Percentiles rank a stretch among this genome's conserved stretches.
Conservation (phyloP, 2,113 vertebrate species). For the Raja brachyura region DNA sequence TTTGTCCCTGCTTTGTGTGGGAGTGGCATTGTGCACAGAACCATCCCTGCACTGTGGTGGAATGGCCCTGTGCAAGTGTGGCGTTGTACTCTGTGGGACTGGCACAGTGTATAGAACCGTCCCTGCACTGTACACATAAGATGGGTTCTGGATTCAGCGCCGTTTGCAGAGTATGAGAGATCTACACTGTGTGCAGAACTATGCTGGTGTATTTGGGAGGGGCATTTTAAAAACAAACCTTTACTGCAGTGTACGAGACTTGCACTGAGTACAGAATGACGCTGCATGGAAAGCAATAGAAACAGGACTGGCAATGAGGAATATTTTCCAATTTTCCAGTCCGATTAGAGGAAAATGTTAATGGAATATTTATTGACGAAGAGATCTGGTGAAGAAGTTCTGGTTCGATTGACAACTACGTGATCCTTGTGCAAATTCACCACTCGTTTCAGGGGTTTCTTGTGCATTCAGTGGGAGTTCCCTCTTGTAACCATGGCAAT, state of each 20-base stretch:
- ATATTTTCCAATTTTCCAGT: neutral
- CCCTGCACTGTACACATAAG: too few relatives aligned
- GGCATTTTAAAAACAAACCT: too few relatives aligned
- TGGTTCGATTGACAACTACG: neutral
- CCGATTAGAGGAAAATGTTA: neutral
- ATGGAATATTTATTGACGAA: neutral
- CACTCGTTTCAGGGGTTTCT: constrained; percentile 8
- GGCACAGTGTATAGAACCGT: neutral
- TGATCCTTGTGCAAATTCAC: neutral
- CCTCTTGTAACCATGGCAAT: constrained; percentile 12
- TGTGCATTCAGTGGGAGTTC: neutral
- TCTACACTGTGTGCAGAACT: too few relatives aligned
- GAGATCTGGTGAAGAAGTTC: neutral
- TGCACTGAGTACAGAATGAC: neutral
- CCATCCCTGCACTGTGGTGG: too few relatives aligned
- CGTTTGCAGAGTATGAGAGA: too few relatives aligned
- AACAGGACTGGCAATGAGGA: too few relatives aligned
- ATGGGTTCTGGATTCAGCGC: too few relatives aligned
- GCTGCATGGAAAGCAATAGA: too few relatives aligned
- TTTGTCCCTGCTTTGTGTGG: neutral
- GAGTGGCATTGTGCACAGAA: neutral
- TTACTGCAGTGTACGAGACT: neutral
- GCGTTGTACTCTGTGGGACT: neutral
- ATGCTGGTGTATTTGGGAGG: too few relatives aligned
- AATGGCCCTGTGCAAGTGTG: too few relatives aligned